Percentiles rank a stretch among this genome's conserved stretches.
Conservation (phyloP, 2,113 vertebrate genomes). For the Gymnobelideus leadbeateri region DNA sequence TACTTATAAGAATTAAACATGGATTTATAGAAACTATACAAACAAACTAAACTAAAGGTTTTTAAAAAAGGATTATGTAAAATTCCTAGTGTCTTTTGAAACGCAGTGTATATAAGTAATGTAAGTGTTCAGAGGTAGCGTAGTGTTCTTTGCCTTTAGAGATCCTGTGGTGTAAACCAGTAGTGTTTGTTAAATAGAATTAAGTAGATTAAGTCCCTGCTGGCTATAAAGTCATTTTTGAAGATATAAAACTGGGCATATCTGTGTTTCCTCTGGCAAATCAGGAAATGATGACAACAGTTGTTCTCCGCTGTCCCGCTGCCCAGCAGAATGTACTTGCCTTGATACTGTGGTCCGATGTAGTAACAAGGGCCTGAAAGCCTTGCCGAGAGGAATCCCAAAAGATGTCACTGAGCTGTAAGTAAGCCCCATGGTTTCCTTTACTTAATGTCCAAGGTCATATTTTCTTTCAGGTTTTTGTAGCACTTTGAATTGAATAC, state of each 20-base stretch:
- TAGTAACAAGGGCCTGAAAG: constrained; percentile 96
- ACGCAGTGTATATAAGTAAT: not conserved
- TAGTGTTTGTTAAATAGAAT: not conserved
- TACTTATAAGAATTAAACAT: no score
- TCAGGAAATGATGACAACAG: constrained; percentile 97
- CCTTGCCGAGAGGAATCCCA: constrained; percentile 95
- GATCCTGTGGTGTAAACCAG: not conserved
- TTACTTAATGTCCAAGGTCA: constrained; percentile 22
- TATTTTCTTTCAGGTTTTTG: not conserved
- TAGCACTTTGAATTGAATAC: not conserved
- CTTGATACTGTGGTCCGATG: constrained; percentile 98
- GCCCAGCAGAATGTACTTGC: constrained; percentile 96
- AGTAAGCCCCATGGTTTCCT: constrained; percentile 80
- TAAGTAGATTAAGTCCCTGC: constrained; percentile 6
- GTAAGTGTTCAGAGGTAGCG: not conserved
- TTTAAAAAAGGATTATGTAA: not conserved
- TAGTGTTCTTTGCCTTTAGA: not conserved
- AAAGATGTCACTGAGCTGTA: constrained; percentile 98
- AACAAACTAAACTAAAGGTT: no score
- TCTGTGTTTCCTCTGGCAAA: constrained; percentile 60
- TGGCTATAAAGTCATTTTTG: constrained; percentile 3
- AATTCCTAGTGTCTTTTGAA: not conserved
- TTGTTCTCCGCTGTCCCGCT: constrained; percentile 94
- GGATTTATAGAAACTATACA: no score
- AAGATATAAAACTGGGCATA: constrained; percentile 18